Conservation (phyloP, 2,888 invertebrate genomes). For the Resseliella maxima region DNA sequence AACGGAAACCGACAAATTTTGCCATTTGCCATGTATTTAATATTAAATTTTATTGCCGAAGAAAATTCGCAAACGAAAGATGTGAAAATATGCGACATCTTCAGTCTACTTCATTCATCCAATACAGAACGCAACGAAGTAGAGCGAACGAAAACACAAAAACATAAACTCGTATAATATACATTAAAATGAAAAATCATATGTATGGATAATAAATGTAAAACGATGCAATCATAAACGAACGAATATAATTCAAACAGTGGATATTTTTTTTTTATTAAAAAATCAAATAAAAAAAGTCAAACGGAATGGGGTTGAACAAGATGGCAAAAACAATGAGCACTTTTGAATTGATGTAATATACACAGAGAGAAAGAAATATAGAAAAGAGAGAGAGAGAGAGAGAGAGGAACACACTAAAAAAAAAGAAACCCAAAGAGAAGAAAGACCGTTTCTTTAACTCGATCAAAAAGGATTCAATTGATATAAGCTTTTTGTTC, state of each 20-base stretch:
- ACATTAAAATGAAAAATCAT: conserved; percentile 51
- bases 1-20: conserved; percentile 40
- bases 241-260: background rate
- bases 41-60: conserved; percentile 38
- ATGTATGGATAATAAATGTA: conserved; percentile 30
- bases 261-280: conserved; percentile 3
- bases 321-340: background rate
- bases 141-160: too few species aligned
- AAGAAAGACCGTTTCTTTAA: background rate
- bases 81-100: conserved; percentile 11
- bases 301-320: background rate
- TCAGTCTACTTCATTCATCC: too few species aligned
- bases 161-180: too few species aligned
- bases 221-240: background rate
- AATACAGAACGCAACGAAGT: too few species aligned
- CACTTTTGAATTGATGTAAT: too few species aligned
- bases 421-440: too few species aligned
- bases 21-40: conserved; percentile 48
- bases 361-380: background rate
- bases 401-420: background rate
- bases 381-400: background rate
- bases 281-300: background rate
- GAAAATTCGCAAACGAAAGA: background rate
- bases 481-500: background rate
- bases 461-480: conserved; percentile 16